Conservation (phyloP, 2,797 vertebrate genomes). For the Tragelaphus eurycerus region DNA sequence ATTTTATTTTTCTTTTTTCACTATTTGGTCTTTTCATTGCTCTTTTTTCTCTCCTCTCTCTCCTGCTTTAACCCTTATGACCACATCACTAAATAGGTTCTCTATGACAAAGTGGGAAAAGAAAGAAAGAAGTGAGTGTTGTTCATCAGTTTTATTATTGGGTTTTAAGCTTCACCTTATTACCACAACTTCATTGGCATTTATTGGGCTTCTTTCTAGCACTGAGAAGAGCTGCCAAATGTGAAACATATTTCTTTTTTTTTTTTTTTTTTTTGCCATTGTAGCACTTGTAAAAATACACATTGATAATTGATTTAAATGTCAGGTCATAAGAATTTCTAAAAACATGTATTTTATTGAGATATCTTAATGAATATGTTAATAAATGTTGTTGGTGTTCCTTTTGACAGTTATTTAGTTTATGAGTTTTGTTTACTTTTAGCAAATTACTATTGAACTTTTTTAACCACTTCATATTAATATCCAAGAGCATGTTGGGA, state of each 20-base stretch:
- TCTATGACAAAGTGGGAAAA: not conserved
- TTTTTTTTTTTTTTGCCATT: not conserved
- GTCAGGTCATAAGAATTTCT: not conserved
- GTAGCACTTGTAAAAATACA: not conserved
- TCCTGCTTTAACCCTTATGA: not conserved
- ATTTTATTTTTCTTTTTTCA: conserved; percentile 6
- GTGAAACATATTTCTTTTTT: not conserved
- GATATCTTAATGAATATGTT: not conserved
- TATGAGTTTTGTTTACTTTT: conserved; percentile 13
- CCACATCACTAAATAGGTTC: not conserved
- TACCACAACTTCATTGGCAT: not conserved
- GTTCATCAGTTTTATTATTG: not conserved
- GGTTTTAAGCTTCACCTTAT: not conserved
- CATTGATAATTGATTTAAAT: conserved; percentile 29
- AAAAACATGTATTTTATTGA: conserved; percentile 25
- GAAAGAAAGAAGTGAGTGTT: not conserved
- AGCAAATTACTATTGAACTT: conserved; percentile 36
- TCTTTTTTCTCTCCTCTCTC: not conserved
- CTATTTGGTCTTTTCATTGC: not conserved
- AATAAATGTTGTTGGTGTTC: not conserved
- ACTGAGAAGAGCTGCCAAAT: not conserved
- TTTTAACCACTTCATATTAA: conserved; percentile 19
- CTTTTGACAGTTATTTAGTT: not conserved
- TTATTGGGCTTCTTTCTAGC: not conserved
- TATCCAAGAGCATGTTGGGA: not conserved